phyloP scores from a whole-genome alignment of 2,888 invertebrate species.

The Tethea ocularis region DNA sequence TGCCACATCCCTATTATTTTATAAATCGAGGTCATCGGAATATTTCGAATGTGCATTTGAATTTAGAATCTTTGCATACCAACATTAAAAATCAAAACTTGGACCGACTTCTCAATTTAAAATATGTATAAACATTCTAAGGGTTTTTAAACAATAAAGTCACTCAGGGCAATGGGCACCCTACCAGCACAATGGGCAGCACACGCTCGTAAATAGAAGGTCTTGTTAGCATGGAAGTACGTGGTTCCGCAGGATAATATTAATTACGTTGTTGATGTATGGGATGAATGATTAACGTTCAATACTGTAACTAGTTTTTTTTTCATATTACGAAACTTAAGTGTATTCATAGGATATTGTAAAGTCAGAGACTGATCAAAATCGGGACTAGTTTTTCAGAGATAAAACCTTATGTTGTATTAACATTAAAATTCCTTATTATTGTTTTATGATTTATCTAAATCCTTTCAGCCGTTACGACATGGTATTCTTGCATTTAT shows the following conservation, averaged over 20 bases:
- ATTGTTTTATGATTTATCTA: too few species aligned
- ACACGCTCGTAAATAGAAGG: conserved; percentile 39
- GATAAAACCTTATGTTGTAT: too few species aligned
- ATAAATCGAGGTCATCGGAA: not conserved
- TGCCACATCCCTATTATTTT: too few species aligned
- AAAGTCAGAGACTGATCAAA: too few species aligned
- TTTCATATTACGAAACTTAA: too few species aligned
- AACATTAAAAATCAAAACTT: not conserved
- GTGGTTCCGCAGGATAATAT: conserved; percentile 48
- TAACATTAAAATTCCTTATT: too few species aligned
- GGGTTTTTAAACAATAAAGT: conserved; percentile 57
- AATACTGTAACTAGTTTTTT: too few species aligned
- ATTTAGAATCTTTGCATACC: not conserved
- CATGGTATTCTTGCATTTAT: too few species aligned
- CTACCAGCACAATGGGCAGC: conserved; percentile 59
- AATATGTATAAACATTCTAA: not conserved
- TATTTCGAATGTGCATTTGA: not conserved
- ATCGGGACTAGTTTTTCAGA: too few species aligned
- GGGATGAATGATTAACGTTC: conserved; percentile 7
- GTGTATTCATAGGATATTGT: too few species aligned
- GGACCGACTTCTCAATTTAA: not conserved
- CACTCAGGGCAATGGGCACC: conserved; percentile 50
- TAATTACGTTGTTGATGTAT: conserved; percentile 19
- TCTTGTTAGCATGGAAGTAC: conserved; percentile 27
- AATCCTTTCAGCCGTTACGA: too few species aligned